Evolutionary conservation across 1,140 invertebrate species (phyloP), one percentile per base, ranked within the genome.

Genomic region (Cydia splendana): DNA sequence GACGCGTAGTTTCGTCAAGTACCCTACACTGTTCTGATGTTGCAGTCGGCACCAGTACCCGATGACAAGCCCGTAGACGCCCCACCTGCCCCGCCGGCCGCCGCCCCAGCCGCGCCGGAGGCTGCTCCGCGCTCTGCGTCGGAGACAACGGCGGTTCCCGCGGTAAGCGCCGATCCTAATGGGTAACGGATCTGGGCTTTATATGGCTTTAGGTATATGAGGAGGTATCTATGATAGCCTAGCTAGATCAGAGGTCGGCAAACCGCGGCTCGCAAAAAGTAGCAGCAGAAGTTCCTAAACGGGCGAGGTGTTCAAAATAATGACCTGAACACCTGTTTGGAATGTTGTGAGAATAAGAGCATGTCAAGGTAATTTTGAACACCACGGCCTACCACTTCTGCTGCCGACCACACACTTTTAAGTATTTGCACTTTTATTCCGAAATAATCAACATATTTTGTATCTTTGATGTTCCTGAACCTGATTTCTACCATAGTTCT

Each of bases 1-100:
- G 5, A 34, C 34, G 34, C 34, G 34, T 34, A 34, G 34, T 34
- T 34, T 34, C 45, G 45, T 45, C 9, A 38, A 5, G 15, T 18
- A 6, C 15, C 3, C 15, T 15, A 38, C 9, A 18, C 30, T 73
- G 42, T 15, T 42, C 28, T 62, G 24, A 48, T 30, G 9, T 80
- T 81, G 75, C 78, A 80, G 2, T 80, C 86, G 5, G 81, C 85
- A 7, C 88, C 88, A 0, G 77, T 77, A 4, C 85, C 87, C 0
- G 86, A 87, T n/a, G 86, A 88, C 2, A 87, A 85, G 75, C 82
- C 84, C 18, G 85, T 82, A 5, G 80, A 78, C 5, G 73, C 77
- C 1, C 30, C 51, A 0, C 53, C 76, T 1, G 67, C 30, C 28
- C 73, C 67, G 18, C 38, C 84, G 3, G 78, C 73, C 2, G 75